phyloP scores from a whole-genome alignment of 2,113 vertebrate species.

The Mesocricetus auratus region DNA sequence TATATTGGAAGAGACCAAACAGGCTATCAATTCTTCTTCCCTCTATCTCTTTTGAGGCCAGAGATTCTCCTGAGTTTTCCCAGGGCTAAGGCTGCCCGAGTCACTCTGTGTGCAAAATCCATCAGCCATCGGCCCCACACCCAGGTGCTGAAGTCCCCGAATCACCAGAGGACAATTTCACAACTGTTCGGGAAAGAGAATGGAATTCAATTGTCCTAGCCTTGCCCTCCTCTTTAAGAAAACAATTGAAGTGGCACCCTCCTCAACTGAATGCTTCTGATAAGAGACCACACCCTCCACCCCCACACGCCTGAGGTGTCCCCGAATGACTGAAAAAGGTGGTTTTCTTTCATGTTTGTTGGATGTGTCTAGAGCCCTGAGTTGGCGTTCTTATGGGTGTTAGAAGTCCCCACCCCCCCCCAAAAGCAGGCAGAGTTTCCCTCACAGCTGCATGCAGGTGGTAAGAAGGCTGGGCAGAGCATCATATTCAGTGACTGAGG shows the following conservation, averaged over 20 bases:
- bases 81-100: background rate
- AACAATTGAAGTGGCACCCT: background rate
- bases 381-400: background rate
- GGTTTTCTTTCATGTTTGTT: conserved; percentile 23
- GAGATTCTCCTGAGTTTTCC: background rate
- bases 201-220: conserved; percentile 32
- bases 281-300: conserved; percentile 57
- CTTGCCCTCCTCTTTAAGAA: background rate
- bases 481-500: too few species aligned
- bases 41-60: background rate
- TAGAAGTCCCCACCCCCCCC: background rate
- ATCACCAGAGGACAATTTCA: conserved; percentile 44
- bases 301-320: conserved; percentile 46
- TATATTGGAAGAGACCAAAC: background rate
- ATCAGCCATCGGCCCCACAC: background rate
- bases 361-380: conserved; percentile 26
- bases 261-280: conserved; percentile 9
- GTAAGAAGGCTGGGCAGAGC: background rate
- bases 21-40: background rate
- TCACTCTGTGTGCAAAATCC: background rate
- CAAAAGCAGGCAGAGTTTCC: background rate
- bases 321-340: conserved; percentile 63
- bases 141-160: background rate
- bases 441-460: background rate
- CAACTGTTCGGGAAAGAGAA: conserved; percentile 59